A percentile compares a stretch with the other conserved stretches of the same genome.
These are phyloP conservation scores for Drosophila hydei DNA, from an alignment of 1,140 invertebrate species.

Conservation along the genomic window DNA sequence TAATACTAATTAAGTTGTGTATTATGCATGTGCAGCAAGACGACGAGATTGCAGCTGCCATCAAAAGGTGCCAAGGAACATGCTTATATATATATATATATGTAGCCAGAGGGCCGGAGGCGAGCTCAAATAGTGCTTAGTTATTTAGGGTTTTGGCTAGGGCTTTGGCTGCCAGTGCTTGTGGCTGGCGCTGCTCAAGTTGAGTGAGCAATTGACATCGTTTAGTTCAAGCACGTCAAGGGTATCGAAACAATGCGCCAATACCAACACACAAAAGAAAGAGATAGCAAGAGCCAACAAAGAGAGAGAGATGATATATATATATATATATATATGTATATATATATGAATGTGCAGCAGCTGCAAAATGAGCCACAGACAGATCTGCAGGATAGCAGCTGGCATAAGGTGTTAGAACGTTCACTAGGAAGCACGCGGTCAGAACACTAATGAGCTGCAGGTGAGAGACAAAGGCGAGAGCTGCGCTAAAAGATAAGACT, in stretches of 20 bases:
- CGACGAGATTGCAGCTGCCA: background rate
- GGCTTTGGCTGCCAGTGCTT: background rate
- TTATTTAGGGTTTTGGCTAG: background rate
- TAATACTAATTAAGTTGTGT: conserved; percentile 82
- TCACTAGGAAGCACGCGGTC: background rate
- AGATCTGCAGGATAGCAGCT: background rate
- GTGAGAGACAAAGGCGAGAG: background rate
- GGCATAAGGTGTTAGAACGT: background rate
- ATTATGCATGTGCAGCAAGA: conserved; percentile 70
- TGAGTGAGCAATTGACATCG: conserved; percentile 70
- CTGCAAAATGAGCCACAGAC: background rate
- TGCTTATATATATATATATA: no score
- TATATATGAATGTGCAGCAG: background rate
- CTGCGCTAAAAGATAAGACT: background rate
- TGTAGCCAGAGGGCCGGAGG: no score
- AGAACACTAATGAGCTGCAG: background rate
- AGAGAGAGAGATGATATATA: background rate
- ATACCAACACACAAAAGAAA: conserved; percentile 34
- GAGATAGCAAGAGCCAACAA: background rate
- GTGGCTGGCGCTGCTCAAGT: conserved; percentile 47
- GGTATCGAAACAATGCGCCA: conserved; percentile 16
- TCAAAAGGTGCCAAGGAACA: background rate
- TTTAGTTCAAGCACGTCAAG: conserved; percentile 53
- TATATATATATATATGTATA: background rate
- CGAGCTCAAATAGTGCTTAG: no score